Base-by-base conservation (phyloP, 2,797 vertebrate species). In the Phaenicophaeus curvirostris region DNA sequence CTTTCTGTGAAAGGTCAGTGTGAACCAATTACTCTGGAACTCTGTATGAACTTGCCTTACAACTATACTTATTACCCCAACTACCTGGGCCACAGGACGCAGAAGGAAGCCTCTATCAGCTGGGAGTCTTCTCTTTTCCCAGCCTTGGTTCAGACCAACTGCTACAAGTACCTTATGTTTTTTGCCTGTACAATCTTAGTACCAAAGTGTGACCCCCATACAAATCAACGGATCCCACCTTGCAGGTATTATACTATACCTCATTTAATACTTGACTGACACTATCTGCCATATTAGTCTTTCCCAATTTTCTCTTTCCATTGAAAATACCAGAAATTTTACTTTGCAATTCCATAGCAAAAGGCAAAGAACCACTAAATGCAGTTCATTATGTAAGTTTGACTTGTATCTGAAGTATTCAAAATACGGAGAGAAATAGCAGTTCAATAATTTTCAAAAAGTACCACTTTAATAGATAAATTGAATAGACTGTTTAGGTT, bases 81-180 rank as follows among this genome's bases (percentile, higher is more conserved):
- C 98, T 99, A 98, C 96, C 98, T 99, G 97, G 99, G 99, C 27
- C 99, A 99, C 97, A 97, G 95, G 87, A 99, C 98, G 13, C 99
- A 99, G 97, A 97, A 99, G 30, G 99, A 99, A 98, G 98, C 98
- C 37, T 99, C 99, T 2, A 97, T 99, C 93, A 99, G 99, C 97
- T 99, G 99, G 99, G 99, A 99, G 95, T 98, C 99, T 2, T 99
- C 99, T 2, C 98, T 99, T 61, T 99, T 99, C 95, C 99, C 99
- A 8, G 99, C 99, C 6, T 98, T 99, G 93, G 99, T 99, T 88
- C 99, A 99, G 94, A 99, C 99, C 62, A 99, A 99, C 97, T 99
- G 99, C 96, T 99, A 99, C 98, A 99, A 98, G 92, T 99, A 99
- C 97, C 98, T 99, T 92, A 99, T 99, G 99, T 99, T 99, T 97